Base-by-base conservation (phyloP, 2,888 invertebrate species). In the Ferrisia virgata region DNA sequence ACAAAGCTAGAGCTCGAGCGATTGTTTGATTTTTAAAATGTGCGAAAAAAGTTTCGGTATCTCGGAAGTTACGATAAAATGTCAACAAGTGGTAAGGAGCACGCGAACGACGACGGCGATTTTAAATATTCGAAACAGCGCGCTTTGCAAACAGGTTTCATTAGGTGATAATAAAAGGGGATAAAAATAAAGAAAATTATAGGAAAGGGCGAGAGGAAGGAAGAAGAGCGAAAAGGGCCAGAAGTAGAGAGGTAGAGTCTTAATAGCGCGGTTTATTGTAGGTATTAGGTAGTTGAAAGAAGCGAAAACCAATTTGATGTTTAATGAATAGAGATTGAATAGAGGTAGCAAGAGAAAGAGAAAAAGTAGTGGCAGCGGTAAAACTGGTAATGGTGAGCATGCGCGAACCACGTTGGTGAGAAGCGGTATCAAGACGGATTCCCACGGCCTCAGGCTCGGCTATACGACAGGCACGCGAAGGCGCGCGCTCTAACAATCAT, bases 381-480 rank as follows among this genome's bases (percentile, higher is more conserved):
- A 76, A 83, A 83, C 83, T 83, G 83, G 83, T 72, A 83, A 83
- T 83, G 72, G 76, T 47, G 76, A 72, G 83, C 83, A 83, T 83
- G 83, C 83, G 83, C 83, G 69, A 72, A 83, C 64, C 47, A 72
- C 72, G 83, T 83, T 47, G 83, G 83, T 84, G 84, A 79, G 84
- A 84, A 84, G 84, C 79, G 69, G 79, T 64, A 69, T 79, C 79
- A 79, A 58, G 80, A 84, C 79, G 64, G 79, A 80, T 84, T 84
- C 84, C 84, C 84, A 84, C 84, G 84, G 84, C 84, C 84, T 84
- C 84, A 58, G 84, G 84, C 84, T 79, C 84, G 84, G 58, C 84
- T 84, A 79, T 79, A 84, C 79, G 84, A 80, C 84, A 84, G 84
- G 84, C 84, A 84, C 84, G 84, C 84, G 84, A 84, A 84, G 84